Conservation (phyloP, 2,888 invertebrate genomes). For the Lycaena phlaeas region DNA sequence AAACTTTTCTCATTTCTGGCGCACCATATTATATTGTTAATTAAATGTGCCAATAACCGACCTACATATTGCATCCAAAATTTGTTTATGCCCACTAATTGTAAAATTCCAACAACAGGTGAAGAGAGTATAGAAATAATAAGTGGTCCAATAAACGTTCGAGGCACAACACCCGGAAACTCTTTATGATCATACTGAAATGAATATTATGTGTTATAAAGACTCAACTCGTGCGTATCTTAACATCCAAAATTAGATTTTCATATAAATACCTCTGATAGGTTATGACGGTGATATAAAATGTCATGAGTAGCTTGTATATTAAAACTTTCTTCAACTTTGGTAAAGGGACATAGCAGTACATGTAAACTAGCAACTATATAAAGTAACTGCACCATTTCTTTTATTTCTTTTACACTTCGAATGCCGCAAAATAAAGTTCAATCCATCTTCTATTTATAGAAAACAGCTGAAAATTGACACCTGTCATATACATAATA, state of each 20-base stretch:
- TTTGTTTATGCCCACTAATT: conserved; percentile 82
- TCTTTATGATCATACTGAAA: conserved; percentile 96
- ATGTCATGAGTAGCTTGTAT: conserved; percentile 98
- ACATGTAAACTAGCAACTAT: conserved; percentile 85
- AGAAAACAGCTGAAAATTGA: conserved; percentile 8
- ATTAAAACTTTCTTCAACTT: conserved; percentile 99
- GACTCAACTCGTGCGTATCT: not conserved
- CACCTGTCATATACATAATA: no score
- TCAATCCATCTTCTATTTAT: conserved; percentile 18
- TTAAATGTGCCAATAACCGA: conserved; percentile 58
- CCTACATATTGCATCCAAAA: conserved; percentile 92
- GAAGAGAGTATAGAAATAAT: conserved; percentile 83
- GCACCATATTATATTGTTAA: not conserved
- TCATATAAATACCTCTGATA: conserved; percentile 83
- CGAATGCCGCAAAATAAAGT: conserved; percentile 22
- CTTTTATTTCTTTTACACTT: conserved; percentile 22
- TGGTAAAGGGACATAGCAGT: conserved; percentile 93
- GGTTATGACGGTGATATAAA: conserved; percentile 87
- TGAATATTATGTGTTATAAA: not conserved
- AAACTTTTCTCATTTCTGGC: no score
- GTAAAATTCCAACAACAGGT: conserved; percentile 80
- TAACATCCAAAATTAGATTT: conserved; percentile 61
- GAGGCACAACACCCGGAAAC: conserved; percentile 97
- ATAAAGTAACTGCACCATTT: conserved; percentile 83
- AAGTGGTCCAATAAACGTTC: conserved; percentile 95